Evolutionary conservation across 2,113 vertebrate species (phyloP), one percentile per base, ranked within the genome.

Genomic region (Geococcyx californianus): DNA sequence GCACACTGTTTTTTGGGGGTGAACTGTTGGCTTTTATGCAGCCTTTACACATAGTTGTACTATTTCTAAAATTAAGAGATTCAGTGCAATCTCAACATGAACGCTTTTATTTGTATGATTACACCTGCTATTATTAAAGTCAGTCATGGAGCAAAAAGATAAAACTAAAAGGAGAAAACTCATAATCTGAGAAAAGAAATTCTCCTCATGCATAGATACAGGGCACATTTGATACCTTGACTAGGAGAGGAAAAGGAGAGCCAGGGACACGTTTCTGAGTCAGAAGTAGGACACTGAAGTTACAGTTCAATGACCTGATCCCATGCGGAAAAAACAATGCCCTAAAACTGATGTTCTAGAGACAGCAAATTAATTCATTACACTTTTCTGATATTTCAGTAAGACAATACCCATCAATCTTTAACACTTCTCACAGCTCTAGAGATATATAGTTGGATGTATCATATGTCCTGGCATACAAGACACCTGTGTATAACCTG

Each of bases 101-200:
- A 86, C 75, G 62, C 74, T 94, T 72, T 59, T 82, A 87, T 94
- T 90, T 84, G 36, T 47, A 13, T 80, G 28, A 78, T 91, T 95
- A 69, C 55, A 93, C 88, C 75, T 93, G 92, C 82, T 63, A 40
- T 80, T 88, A 67, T 77, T 90, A 42, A 49, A 88, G 63, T 84
- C 68, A 80, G 47, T 55, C 60, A 59, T 5, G 10, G 51, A 94
- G 40, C 12, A 80, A 91, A 82, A 85, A 73, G 19, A 74, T 15
- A 89, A 69, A 68, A 9, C 23, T 82, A 62, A 74, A 66, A 87
- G n/a, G 23, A 78, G 33, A 68, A 87, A 49, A 6, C 17, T 64
- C 47, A 38, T 15, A 28, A 42, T 52, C 7, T 73, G 26, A 88
- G 33, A 64, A 82, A 69, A 67, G 0, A 58, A 75, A 25, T 44